These are phyloP conservation scores for Drosophila meridiana DNA, from an alignment of 2,888 invertebrate species.

Conservation along the genomic window DNA sequence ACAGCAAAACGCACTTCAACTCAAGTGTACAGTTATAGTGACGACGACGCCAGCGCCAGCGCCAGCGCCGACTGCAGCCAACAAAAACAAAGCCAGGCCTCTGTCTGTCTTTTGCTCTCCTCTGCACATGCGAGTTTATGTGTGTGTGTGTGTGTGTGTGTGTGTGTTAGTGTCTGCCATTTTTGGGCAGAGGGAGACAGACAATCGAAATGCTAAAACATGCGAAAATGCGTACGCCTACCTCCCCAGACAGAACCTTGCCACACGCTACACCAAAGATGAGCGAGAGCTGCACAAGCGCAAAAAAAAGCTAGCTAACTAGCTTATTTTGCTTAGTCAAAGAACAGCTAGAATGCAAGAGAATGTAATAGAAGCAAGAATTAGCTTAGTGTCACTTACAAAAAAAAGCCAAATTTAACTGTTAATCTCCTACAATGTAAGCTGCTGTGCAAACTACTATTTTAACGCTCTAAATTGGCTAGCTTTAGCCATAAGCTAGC, in stretches of 20 bases:
- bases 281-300: conserved; percentile 12
- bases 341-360: neutral
- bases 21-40: conserved; percentile 63
- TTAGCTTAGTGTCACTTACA: neutral
- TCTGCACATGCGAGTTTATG: neutral
- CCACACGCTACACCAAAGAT: conserved; percentile 35
- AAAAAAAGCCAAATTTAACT: neutral
- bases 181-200: conserved; percentile 50
- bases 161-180: conserved; percentile 35
- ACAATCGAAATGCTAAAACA: conserved; percentile 57
- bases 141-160: neutral
- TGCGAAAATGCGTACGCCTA: conserved; percentile 57
- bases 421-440: neutral
- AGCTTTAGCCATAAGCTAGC: neutral
- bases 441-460: no score
- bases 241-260: conserved; percentile 33
- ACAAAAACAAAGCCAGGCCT: conserved; percentile 60
- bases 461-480: neutral
- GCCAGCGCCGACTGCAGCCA: conserved; percentile 35
- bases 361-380: neutral
- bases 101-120: conserved; percentile 1
- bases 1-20: conserved; percentile 75
- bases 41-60: conserved; percentile 45
- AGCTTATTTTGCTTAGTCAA: neutral
- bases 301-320: neutral